Evolutionary conservation across 2,113 vertebrate genomes (phyloP), one percentile per base, ranked within the genome.

Genomic region (Silurus glanis): DNA sequence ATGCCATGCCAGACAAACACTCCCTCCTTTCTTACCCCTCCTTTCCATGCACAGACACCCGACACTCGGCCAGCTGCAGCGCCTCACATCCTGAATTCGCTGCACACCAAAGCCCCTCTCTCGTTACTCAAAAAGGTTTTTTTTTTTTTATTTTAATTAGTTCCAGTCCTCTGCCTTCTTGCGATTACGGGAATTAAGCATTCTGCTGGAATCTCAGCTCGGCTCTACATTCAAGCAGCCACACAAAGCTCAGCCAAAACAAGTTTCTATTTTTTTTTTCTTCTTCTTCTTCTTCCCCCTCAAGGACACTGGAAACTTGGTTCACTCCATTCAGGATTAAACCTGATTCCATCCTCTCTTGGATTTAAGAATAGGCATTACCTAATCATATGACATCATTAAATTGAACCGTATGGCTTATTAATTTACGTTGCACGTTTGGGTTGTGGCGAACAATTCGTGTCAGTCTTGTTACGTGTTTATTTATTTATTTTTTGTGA

Each of bases 151-250:
- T 90, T 91, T 55, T 92, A 94, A 94, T 95, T 90, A 91, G 86
- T 95, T 95, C 94, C 94, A 95, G 95, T 92, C 64, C 91, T 91
- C 90, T 85, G 14, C 23, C 87, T 92, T 92, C 84, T 89, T 67
- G 87, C 90, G 87, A 93, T 90, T 93, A 2, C 88, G 5, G 87
- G 90, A 94, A 93, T 90, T 89, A 89, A 85, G 79, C 83, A 91
- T 91, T 92, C 88, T 85, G 69, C 58, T 80, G 83, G 85, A 86
- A 89, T 90, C 83, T 83, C 80, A 66, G 83, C 90, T 62, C 72
- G 75, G 59, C 66, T 80, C 81, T 79, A 59, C 69, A 6, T 64
- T 53, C 45, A 86, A 61, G 80, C 19, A 16, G 72, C 37, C 28
- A 6, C 67, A 45, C 78, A 28, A 83, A 82, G 21, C 72, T 79